Base-by-base conservation (phyloP, 2,888 invertebrate genomes). In the Platycnemis pennipes region DNA sequence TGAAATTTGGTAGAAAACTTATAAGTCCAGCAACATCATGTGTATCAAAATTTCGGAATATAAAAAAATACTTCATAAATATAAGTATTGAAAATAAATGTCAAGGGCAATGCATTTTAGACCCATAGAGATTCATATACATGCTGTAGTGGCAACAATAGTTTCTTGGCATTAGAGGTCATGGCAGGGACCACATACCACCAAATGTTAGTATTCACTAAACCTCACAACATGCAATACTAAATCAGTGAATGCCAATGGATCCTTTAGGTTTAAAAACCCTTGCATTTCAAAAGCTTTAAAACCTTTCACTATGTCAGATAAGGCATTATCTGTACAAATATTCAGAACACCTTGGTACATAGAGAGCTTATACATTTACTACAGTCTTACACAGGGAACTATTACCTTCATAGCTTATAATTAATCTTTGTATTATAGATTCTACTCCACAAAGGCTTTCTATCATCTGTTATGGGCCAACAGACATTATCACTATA, bases 1-100 rank as follows among this genome's bases (percentile, higher is more conserved):
- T 63, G 63, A 69, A 91, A 91, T 91, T 91, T 91, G 63, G 44
- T 91, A 91, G 91, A 91, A 91, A 91, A 91, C 56, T 56, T 89
- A 56, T 69, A 91, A 91, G 56, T 63, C 69, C 91, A 63, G 91
- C 8, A 91, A 91, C 45, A n/a, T 63, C n/a, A 8, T 42, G 56
- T 45, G 63, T 91, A 91, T 91, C 49, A 91, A 89, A 91, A 91
- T 45, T 91, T 56, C 26, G 44, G 91, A 56, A 56, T 63, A 56
- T 45, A 26, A 91, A 91, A 26, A 89, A 63, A 53, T 42, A 91
- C 53, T 63, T 91, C 91, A 91, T 69, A 91, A 91, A 91, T 91
- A 91, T 56, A 63, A 89, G 37, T 63, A 91, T 63, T 63, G 63
- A 91, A 91, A 91, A 91, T 91, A 91, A 63, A 44, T 69, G n/a